phyloP scores from a whole-genome alignment of 2,888 invertebrate species.

The Meiosimyza platycephala region DNA sequence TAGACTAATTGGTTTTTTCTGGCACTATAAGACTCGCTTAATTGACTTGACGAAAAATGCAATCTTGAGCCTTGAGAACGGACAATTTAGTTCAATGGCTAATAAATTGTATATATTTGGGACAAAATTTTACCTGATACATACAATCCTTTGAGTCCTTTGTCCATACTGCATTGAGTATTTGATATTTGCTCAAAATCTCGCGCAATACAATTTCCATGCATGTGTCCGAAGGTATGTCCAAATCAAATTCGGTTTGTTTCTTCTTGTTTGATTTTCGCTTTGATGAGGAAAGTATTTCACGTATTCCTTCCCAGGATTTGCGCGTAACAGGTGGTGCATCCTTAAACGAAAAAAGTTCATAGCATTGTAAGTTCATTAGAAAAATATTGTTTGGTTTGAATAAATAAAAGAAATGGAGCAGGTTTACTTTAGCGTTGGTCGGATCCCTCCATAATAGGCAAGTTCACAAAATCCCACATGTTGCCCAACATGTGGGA shows the following conservation, averaged over 20 bases:
- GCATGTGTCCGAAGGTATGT: conserved; percentile 53
- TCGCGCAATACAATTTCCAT: conserved; percentile 69
- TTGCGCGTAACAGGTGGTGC: conserved; percentile 42
- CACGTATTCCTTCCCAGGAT: conserved; percentile 47
- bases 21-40: no score
- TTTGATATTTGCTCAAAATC: conserved; percentile 69
- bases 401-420: no score
- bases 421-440: no score
- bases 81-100: neutral
- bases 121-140: conserved; percentile 63
- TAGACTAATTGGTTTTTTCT: no score
- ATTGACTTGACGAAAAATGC: no score
- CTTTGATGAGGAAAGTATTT: conserved; percentile 46
- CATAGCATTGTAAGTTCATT: neutral
- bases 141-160: conserved; percentile 69
- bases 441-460: no score
- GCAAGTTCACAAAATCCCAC: no score
- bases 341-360: conserved; percentile 30
- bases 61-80: neutral
- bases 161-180: conserved; percentile 72
- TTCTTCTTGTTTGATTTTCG: conserved; percentile 44
- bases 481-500: no score
- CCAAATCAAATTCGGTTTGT: conserved; percentile 34
- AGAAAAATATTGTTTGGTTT: neutral
- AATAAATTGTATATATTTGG: neutral